Evolutionary conservation across 2,113 vertebrate genomes (phyloP), one percentile per base, ranked within the genome.

Genomic region (Hemiscyllium ocellatum): DNA sequence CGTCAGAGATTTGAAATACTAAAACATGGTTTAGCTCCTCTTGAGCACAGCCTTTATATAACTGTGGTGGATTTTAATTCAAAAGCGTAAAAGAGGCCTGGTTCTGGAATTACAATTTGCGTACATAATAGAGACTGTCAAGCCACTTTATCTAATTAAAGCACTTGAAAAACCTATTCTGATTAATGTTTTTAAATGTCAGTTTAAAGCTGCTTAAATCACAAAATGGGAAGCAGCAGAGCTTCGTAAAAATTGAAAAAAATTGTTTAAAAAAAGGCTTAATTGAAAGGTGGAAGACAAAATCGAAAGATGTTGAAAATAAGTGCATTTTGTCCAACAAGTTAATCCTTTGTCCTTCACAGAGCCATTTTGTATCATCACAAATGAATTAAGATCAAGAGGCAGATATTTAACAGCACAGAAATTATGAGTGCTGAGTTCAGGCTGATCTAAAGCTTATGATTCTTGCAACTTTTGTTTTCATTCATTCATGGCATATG

Each of bases 131-230:
- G 68, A 70, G 10, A 33, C 66, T 95, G 94, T 17, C 47, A 26
- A 95, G 68, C 68, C 42, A 95, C 69, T 76, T 72, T 47, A 76
- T 72, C 42, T 4, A 37, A 76, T 95, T 72, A 47, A 12, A 47
- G 94, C 42, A 94, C 69, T 72, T 95, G 94, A 72, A 95, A 61
- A 76, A 95, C 7, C 91, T 47, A 95, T 95, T 72, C 94, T 95
- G 50, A 95, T 72, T 95, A 24, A 52, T 95, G 94, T 76, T 90
- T 4, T 70, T 24, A 72, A 72, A 72, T 95, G 94, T 95, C 68
- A 76, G 7, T 72, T 13, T 50, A 22, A 95, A 95, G 37, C 1
- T 26, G 56, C 6, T 72, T 95, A 0, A 95, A 90, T 13, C 61
- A 15, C 87, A 90, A 90, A 90, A 65, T 65, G 4, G 87, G 52